Evolutionary conservation across 1,140 invertebrate species (phyloP).

Genomic region (Gryllus bimaculatus): DNA sequence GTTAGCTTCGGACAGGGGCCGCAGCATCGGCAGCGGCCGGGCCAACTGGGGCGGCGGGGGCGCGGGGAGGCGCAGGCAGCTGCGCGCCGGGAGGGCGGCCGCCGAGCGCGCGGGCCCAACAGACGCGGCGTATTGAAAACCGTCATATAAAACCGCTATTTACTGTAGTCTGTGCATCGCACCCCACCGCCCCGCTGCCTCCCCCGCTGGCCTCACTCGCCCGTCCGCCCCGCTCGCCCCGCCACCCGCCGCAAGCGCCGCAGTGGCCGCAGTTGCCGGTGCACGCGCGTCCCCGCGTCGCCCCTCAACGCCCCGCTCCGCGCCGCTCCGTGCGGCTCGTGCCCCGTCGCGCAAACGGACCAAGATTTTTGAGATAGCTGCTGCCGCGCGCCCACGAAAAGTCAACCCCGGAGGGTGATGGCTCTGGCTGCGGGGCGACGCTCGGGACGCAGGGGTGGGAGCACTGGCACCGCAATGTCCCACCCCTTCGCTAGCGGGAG

Average conservation of each 20-base stretch:
- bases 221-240: too few relatives aligned
- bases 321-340: too few relatives aligned
- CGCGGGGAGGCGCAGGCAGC: neutral
- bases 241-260: too few relatives aligned
- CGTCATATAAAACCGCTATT: slow-evolving; percentile 4
- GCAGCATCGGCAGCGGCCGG: neutral
- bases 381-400: too few relatives aligned
- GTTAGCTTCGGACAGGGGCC: neutral
- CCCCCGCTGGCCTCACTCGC: too few relatives aligned
- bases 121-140: neutral
- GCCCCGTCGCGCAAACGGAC: neutral
- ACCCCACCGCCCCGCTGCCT: neutral
- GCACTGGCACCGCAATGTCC: neutral
- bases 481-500: too few relatives aligned
- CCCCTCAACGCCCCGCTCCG: neutral
- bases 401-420: too few relatives aligned
- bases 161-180: neutral
- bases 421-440: too few relatives aligned
- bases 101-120: slow-evolving; percentile 10
- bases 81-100: neutral
- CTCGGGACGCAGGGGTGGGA: neutral
- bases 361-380: neutral
- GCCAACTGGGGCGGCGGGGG: neutral
- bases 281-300: neutral
- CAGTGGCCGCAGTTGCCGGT: neutral